Conservation (phyloP, 2,797 vertebrate species). For the Hydrocynus forskahlii region DNA sequence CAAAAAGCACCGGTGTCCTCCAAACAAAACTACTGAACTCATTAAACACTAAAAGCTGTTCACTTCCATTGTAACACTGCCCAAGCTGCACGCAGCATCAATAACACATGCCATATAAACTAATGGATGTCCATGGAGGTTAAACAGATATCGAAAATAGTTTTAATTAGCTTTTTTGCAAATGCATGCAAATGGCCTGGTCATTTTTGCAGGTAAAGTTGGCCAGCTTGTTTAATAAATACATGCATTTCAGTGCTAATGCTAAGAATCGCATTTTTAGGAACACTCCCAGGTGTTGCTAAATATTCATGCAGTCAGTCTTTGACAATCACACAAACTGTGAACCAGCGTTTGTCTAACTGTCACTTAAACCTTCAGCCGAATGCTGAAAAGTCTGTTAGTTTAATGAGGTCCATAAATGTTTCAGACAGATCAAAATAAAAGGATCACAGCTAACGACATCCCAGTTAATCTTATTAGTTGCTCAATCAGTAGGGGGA, state of each 20-base stretch:
- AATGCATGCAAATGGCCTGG: constrained; percentile 14
- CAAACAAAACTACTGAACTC: not conserved
- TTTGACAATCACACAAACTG: not conserved
- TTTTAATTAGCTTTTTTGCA: not conserved
- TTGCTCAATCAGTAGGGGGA: constrained; percentile 43
- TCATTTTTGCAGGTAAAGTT: not conserved
- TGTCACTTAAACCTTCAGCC: constrained; percentile 70
- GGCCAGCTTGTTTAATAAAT: constrained; percentile 7
- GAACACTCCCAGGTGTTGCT: not conserved
- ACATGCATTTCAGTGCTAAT: constrained; percentile 56
- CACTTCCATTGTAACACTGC: constrained; percentile 5
- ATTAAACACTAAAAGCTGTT: not conserved
- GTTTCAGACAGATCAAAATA: constrained; percentile 73
- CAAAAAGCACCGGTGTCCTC: not conserved
- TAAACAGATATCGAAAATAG: constrained; percentile 11
- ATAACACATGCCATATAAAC: not conserved
- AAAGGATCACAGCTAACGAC: constrained; percentile 71
- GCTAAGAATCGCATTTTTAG: not conserved
- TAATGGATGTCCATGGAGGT: constrained; percentile 19
- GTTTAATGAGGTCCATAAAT: constrained; percentile 75
- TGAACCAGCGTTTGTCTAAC: constrained; percentile 75
- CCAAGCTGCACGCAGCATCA: not conserved
- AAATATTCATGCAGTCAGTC: not conserved
- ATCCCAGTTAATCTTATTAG: constrained; percentile 73
- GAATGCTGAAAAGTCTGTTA: constrained; percentile 62